A percentile compares a stretch with the other conserved stretches of the same genome.
phyloP scores from a whole-genome alignment of 2,113 vertebrate species.

The Lucifuga dentata region DNA sequence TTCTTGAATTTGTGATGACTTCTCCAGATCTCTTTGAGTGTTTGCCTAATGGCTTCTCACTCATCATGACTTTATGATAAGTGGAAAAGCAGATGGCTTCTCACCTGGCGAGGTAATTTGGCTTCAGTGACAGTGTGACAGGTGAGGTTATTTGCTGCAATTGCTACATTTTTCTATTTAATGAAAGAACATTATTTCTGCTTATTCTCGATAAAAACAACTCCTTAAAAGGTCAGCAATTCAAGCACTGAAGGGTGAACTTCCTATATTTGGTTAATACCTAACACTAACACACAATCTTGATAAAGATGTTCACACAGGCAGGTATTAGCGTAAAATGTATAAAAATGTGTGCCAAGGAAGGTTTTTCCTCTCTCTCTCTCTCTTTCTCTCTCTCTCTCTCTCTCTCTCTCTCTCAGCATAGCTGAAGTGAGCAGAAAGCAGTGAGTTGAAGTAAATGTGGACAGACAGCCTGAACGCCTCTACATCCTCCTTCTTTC shows the following conservation, averaged over 20 bases:
- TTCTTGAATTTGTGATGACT: conserved; percentile 65
- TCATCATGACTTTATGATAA: conserved; percentile 48
- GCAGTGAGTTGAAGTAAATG: conserved; percentile 59
- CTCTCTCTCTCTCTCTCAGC: conserved; percentile 15
- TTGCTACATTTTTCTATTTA: not conserved
- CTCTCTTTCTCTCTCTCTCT: too few relatives aligned
- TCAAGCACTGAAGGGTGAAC: not conserved
- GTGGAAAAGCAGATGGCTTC: conserved; percentile 67
- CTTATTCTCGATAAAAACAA: conserved; percentile 1
- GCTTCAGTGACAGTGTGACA: conserved; percentile 32
- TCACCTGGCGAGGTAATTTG: conserved; percentile 61
- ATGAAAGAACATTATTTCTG: not conserved
- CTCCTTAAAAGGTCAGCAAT: conserved; percentile 9
- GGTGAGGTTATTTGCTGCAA: conserved; percentile 28
- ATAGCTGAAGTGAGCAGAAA: conserved; percentile 37
- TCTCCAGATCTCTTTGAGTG: conserved; percentile 56
- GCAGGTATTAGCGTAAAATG: not conserved
- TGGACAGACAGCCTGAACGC: conserved; percentile 58
- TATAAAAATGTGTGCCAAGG: conserved; percentile 2
- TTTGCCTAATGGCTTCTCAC: conserved; percentile 45
- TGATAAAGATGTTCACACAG: not conserved
- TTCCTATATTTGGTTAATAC: not conserved
- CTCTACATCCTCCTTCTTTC: conserved; percentile 41
- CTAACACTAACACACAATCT: not conserved
- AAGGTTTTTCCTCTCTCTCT: conserved; percentile 28